Base-by-base conservation (phyloP, 2,888 invertebrate species). In the Oegoconia quadripuncta region DNA sequence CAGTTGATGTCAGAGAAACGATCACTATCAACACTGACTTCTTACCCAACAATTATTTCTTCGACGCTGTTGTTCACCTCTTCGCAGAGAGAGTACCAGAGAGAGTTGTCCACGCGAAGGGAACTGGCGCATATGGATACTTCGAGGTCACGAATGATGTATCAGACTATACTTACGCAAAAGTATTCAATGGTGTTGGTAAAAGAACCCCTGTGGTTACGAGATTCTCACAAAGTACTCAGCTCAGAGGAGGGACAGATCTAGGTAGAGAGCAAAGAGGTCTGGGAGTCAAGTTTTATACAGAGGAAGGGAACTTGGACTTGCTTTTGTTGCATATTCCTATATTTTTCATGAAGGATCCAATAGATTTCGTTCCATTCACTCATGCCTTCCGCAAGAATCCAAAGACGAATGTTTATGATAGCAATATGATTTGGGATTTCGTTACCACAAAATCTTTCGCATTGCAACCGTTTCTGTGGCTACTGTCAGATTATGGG, bases 311-410 rank as follows among this genome's bases (percentile, higher is more conserved):
- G 27, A 93, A 93, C 52, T 93, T 97, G 92, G 97, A 97, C 81
- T 78, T 97, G 35, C 93, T 96, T 14, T 95, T 95, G 27, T 91
- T 93, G 57, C 95, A 95, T 69, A 93, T 93, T 0, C 97, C 97
- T 0, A 92, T 97, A 28, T 97, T 95, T 82, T 94, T 95, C 68
- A 91, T 95, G 59, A 90, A 93, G 42, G 97, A 97, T 75, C 95
- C 97, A 0, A 75, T 93, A 3, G 74, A 93, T 32, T 98, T 98
- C 75, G 92, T 94, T 8, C 92, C 91, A 55, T 94, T 97, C 64
- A 93, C 95, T 51, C 97, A 96, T 68, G 93, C 96, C 0, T 94
- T 97, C 63, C 97, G 96, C 76, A 89, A 97, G 55, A 98, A 98
- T 74, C 98, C 98, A 0, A 92, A 88, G 31, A 95, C 95, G 0